A percentile compares a stretch with the other conserved stretches of the same genome.
phyloP scores from a whole-genome alignment of 2,113 vertebrate genomes.

The Ardeotis arabs region DNA sequence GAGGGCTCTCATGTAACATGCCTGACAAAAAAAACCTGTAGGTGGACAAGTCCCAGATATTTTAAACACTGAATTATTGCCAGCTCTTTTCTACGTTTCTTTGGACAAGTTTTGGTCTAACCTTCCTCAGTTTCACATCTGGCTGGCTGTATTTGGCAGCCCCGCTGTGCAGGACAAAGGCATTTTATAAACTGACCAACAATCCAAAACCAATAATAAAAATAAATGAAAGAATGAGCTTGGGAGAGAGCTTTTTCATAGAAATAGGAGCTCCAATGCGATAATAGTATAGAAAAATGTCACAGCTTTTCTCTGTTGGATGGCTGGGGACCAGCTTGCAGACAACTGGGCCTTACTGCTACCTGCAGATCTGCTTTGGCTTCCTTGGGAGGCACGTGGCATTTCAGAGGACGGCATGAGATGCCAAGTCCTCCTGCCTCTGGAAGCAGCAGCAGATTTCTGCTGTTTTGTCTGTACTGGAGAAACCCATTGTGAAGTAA shows the following conservation, averaged over 20 bases:
- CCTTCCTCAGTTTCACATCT: background rate
- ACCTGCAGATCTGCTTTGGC: background rate
- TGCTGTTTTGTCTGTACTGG: background rate
- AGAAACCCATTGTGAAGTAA: background rate
- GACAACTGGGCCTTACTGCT: background rate
- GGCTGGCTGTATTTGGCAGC: background rate
- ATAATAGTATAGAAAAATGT: background rate
- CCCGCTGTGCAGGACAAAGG: background rate
- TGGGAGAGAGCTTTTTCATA: background rate
- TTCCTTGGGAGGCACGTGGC: background rate
- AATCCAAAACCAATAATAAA: background rate
- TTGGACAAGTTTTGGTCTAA: background rate
- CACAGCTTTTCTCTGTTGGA: background rate
- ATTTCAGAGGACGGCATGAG: background rate
- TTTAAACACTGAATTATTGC: background rate
- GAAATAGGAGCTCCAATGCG: background rate
- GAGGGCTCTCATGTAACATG: background rate
- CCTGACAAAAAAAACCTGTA: background rate
- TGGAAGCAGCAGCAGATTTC: background rate
- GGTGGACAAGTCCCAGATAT: background rate
- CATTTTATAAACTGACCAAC: background rate
- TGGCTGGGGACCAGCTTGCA: background rate
- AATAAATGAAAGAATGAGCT: background rate
- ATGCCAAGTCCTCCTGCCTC: background rate
- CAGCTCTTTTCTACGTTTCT: background rate